Evolutionary conservation across 2,797 vertebrate species (phyloP), one percentile per base, ranked within the genome.

Genomic region (Bradypodion pumilum): DNA sequence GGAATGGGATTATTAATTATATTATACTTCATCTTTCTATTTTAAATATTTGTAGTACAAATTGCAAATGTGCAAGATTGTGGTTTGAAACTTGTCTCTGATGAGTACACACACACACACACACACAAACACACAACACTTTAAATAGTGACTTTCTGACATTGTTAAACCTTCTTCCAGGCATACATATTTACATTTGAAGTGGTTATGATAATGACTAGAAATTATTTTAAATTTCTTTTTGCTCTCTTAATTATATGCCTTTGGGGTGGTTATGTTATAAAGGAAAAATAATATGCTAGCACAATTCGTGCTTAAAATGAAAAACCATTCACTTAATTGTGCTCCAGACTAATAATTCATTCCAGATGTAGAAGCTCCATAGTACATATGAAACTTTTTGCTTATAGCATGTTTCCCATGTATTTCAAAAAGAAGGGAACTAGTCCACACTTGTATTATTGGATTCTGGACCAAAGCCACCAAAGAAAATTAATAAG

Each of bases 121-220:
- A 88, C 86, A 82, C 74, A n/a, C n/a, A n/a, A n/a, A n/a, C n/a
- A n/a, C n/a, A n/a, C n/a, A n/a, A n/a, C n/a, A n/a, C n/a, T 80
- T 60, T 74, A 44, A 84, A 72, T 46, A 82, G 81, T 80, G 12
- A 19, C 29, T 8, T 83, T 82, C 56, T 78, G 82, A 1, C 72
- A 37, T 27, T 87, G 40, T 69, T 74, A 74, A 59, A 62, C 29
- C 35, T 76, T 90, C 56, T 59, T 23, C 70, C 13, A 29, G 44
- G 84, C 82, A 35, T 49, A 59, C 21, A 56, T 32, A 29, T 32
- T 40, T 76, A 7, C 25, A 62, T 88, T 92, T 92, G 77, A 89
- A 89, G 46, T 72, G 80, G 44, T 86, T 87, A 25, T 8, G 46
- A 6, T 78, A 77, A n/a, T 21, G 74, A 25, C 27, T 83, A 74